phyloP scores from a whole-genome alignment of 2,888 invertebrate genomes.

The Hypolimnas misippus region DNA sequence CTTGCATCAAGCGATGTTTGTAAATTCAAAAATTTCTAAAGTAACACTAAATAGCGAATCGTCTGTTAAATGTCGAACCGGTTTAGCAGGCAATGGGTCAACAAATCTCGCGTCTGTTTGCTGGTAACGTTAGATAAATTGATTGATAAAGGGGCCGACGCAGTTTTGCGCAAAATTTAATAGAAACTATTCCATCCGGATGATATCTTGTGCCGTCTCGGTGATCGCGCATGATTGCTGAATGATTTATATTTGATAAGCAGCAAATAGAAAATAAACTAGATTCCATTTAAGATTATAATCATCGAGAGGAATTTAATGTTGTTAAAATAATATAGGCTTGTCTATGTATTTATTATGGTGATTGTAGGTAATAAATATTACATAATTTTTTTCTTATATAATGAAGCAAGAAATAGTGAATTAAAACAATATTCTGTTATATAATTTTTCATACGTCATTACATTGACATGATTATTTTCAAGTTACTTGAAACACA shows the following conservation, averaged over 20 bases:
- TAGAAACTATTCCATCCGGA: conserved; percentile 67
- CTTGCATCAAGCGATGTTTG: conserved; percentile 25
- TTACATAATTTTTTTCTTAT: neutral
- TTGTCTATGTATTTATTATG: neutral
- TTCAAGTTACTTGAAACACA: neutral
- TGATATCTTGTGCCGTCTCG: conserved; percentile 62
- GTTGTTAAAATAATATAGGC: conserved; percentile 15
- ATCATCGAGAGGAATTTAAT: conserved; percentile 30
- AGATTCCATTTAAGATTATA: conserved; percentile 32
- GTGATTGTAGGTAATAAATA: neutral
- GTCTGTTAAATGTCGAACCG: conserved; percentile 67
- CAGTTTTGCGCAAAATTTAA: conserved; percentile 71
- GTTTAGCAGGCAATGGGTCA: conserved; percentile 65
- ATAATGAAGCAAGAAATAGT: neutral
- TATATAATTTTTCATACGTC: neutral
- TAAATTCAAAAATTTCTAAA: conserved; percentile 45
- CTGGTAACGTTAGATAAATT: conserved; percentile 74
- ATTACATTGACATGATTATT: neutral
- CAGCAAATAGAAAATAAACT: conserved; percentile 38
- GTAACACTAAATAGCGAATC: conserved; percentile 58
- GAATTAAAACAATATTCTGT: neutral
- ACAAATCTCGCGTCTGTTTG: conserved; percentile 65
- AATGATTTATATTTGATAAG: conserved; percentile 59
- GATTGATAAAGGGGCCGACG: conserved; percentile 74
- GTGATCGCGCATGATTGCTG: conserved; percentile 56